phyloP scores from a whole-genome alignment of 2,888 invertebrate genomes.

The Ferrisia virgata region DNA sequence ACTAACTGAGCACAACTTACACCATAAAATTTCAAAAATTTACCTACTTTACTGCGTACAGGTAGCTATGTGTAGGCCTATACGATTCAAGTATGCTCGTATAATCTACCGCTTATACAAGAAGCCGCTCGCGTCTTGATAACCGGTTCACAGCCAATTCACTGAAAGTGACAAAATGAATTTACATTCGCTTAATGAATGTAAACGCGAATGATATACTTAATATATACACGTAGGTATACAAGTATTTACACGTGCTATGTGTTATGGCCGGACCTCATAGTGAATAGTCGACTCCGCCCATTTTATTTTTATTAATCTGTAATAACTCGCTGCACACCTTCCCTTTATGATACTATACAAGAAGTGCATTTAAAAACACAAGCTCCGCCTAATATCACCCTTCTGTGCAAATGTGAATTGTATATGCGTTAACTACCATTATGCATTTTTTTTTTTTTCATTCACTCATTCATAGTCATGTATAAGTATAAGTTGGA shows the following conservation, averaged over 20 bases:
- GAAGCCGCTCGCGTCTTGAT: neutral
- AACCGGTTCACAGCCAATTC: constrained; percentile 23
- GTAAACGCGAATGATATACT: neutral
- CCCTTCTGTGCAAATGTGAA: constrained; percentile 34
- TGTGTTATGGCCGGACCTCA: constrained; percentile 27
- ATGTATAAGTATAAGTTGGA: neutral
- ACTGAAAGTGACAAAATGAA: constrained; percentile 24
- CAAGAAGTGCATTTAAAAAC: constrained; percentile 27
- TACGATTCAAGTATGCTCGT: neutral
- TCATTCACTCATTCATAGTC: neutral
- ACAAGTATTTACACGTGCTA: constrained; percentile 31
- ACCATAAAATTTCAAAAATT: neutral
- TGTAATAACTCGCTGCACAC: constrained; percentile 40
- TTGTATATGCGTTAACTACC: constrained; percentile 13
- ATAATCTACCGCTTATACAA: no score
- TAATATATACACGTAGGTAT: neutral
- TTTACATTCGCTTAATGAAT: constrained; percentile 29
- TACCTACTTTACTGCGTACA: neutral
- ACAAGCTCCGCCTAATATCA: constrained; percentile 32
- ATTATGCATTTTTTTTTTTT: constrained; percentile 15
- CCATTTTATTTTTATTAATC: constrained; percentile 32
- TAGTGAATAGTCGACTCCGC: neutral
- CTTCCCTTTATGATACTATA: constrained; percentile 7
- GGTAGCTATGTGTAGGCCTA: neutral
- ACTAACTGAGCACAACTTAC: neutral